phyloP scores from a whole-genome alignment of 2,888 invertebrate species.

The Lamproptera curius region DNA sequence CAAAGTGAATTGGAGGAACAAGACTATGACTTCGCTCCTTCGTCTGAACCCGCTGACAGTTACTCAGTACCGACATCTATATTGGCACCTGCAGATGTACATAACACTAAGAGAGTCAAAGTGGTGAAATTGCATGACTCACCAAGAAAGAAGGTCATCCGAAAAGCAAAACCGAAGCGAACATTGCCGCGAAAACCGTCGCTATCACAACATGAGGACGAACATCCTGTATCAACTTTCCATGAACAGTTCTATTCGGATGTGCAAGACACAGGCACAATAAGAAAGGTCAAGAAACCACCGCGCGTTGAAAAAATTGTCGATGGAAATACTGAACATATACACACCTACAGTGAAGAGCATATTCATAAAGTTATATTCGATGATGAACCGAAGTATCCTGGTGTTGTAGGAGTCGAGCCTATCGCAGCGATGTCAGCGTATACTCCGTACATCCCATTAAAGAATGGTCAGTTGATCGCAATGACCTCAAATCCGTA shows the following conservation, averaged over 20 bases:
- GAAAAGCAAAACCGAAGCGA: constrained; percentile 60
- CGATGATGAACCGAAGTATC: constrained; percentile 46
- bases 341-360: constrained; percentile 73
- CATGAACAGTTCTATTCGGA: constrained; percentile 74
- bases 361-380: constrained; percentile 68
- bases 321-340: constrained; percentile 73
- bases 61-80: constrained; percentile 43
- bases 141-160: constrained; percentile 51
- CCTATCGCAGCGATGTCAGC: constrained; percentile 46
- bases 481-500: constrained; percentile 47
- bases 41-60: constrained; percentile 44
- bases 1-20: constrained; percentile 56
- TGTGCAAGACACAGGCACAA: constrained; percentile 60
- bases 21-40: constrained; percentile 54
- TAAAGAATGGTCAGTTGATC: constrained; percentile 49
- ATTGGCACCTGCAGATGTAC: constrained; percentile 36
- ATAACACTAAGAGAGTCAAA: constrained; percentile 56
- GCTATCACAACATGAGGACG: constrained; percentile 42
- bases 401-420: constrained; percentile 42
- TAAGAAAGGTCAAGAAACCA: constrained; percentile 65
- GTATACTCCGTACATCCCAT: constrained; percentile 42
- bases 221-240: constrained; percentile 60
- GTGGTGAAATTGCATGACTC: constrained; percentile 57
- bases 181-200: constrained; percentile 42
- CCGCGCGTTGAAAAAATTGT: constrained; percentile 73